Evolutionary conservation across 2,797 vertebrate species (phyloP).

Genomic region (Peromyscus eremicus): DNA sequence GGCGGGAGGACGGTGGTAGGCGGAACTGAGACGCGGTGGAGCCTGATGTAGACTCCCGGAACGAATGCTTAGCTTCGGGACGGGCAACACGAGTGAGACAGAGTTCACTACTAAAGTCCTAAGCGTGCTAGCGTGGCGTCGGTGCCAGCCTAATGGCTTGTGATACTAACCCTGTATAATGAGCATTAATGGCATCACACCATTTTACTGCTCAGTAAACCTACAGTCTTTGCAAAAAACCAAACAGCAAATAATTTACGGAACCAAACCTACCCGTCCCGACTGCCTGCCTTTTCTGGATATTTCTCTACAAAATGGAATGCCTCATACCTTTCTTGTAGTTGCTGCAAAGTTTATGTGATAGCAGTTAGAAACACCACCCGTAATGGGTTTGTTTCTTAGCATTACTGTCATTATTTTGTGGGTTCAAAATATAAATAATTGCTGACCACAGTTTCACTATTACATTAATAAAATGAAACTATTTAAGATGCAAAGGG

Average conservation of each 20-base stretch:
- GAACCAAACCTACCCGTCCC: background rate
- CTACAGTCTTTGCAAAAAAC: background rate
- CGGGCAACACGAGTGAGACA: background rate
- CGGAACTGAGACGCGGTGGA: background rate
- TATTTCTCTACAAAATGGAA: background rate
- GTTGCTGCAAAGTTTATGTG: background rate
- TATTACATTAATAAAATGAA: background rate
- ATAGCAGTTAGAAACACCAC: background rate
- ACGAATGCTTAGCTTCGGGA: background rate
- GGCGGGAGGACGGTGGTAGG: background rate
- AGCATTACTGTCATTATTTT: background rate
- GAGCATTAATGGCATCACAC: background rate
- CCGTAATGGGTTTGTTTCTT: background rate
- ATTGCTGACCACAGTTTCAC: background rate
- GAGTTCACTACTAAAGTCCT: background rate
- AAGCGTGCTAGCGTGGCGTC: background rate
- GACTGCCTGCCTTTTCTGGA: background rate
- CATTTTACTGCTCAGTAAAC: background rate
- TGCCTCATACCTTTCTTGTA: background rate
- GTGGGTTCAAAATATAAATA: background rate
- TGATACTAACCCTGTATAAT: rapidly evolving
- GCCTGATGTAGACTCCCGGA: background rate
- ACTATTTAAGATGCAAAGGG: background rate
- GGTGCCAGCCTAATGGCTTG: background rate
- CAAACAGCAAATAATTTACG: background rate